Evolutionary conservation across 2,113 vertebrate genomes (phyloP).

Genomic region (Engystomops pustulosus): DNA sequence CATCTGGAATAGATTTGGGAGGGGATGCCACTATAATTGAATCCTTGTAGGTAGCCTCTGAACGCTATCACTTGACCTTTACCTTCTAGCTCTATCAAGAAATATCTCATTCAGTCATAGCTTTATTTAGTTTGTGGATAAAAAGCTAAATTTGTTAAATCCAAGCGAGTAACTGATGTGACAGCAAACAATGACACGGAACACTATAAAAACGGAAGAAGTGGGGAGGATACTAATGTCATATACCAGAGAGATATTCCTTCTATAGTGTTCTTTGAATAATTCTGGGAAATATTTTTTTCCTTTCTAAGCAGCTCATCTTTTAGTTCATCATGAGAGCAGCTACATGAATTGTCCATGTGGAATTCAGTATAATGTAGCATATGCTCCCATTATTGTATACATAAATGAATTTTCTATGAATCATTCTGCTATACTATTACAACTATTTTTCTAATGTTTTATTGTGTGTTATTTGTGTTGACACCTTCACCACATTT

Average conservation of each 20-base stretch:
- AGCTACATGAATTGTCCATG: not conserved
- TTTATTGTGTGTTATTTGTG: no score
- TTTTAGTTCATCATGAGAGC: not conserved
- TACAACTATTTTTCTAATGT: not conserved
- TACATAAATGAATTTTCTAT: not conserved
- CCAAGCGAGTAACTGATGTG: constrained; percentile 33
- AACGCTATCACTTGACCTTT: constrained; percentile 37
- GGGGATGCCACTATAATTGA: constrained; percentile 16
- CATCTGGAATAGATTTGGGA: constrained; percentile 14
- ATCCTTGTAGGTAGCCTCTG: constrained; percentile 26
- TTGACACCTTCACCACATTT: no score
- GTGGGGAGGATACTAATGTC: not conserved
- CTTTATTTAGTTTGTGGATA: constrained; percentile 15
- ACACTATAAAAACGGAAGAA: constrained; percentile 26
- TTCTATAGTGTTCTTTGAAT: not conserved
- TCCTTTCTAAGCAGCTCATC: not conserved
- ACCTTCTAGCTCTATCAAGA: constrained; percentile 12
- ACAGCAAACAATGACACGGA: constrained; percentile 37
- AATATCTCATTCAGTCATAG: constrained; percentile 7
- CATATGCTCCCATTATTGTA: not conserved
- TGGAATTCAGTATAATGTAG: not conserved
- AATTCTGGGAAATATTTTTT: not conserved
- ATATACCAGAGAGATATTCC: not conserved
- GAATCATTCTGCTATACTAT: not conserved
- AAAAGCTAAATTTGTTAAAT: not conserved